Percentiles rank a stretch among this genome's conserved stretches.
Evolutionary conservation across 1,140 invertebrate genomes (phyloP).

Genomic region (Delia radicum): DNA sequence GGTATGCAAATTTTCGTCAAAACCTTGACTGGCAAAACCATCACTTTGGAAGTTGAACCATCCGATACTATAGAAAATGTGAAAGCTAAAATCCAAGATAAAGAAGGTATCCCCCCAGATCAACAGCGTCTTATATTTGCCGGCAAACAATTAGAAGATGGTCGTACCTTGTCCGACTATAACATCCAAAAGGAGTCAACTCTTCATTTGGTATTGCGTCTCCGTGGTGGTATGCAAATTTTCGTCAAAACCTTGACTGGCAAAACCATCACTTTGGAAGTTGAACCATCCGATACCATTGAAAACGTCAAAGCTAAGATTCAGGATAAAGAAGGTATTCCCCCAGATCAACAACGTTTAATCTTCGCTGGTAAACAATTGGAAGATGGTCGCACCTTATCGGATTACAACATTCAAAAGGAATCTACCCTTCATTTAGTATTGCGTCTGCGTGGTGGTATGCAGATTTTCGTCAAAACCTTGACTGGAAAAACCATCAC

Average conservation of each 20-base stretch:
- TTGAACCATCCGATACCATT: slow-evolving; percentile 76
- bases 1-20: slow-evolving; percentile 79
- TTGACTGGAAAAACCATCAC: slow-evolving; percentile 75
- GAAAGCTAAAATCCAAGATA: slow-evolving; percentile 75
- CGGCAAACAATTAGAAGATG: slow-evolving; percentile 79
- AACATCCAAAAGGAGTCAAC: slow-evolving; percentile 90
- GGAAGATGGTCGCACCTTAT: slow-evolving; percentile 75
- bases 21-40: slow-evolving; percentile 80
- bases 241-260: slow-evolving; percentile 81
- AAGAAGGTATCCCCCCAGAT: slow-evolving; percentile 71
- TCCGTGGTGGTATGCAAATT: slow-evolving; percentile 76
- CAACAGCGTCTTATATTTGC: slow-evolving; percentile 73
- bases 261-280: slow-evolving; percentile 78
- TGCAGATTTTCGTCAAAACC: slow-evolving; percentile 76
- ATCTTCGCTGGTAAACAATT: slow-evolving; percentile 78
- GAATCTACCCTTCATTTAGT: slow-evolving; percentile 90
- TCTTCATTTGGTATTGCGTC: slow-evolving; percentile 79
- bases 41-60: slow-evolving; percentile 76
- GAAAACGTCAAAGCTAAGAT: slow-evolving; percentile 81
- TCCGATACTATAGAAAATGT: slow-evolving; percentile 81
- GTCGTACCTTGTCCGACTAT: slow-evolving; percentile 75
- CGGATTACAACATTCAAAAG: slow-evolving; percentile 83
- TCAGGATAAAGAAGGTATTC: slow-evolving; percentile 71
- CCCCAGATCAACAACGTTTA: slow-evolving; percentile 69
- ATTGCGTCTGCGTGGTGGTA: slow-evolving; percentile 77